A percentile compares a stretch with the other conserved stretches of the same genome.
phyloP scores from a whole-genome alignment of 2,888 invertebrate species.

The Dusona sp. region DNA sequence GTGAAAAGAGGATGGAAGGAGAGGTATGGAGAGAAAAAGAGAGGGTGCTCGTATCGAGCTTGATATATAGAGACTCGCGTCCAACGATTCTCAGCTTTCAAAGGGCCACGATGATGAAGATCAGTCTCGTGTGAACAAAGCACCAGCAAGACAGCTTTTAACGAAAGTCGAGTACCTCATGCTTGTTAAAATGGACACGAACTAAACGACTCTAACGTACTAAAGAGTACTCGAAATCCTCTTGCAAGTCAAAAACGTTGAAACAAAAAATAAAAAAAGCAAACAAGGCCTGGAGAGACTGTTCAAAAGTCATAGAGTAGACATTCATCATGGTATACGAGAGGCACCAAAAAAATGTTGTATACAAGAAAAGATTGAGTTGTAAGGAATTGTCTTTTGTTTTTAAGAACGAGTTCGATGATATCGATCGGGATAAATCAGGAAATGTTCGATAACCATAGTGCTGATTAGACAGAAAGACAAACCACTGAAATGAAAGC shows the following conservation, averaged over 20 bases:
- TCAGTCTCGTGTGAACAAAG: slow-evolving; percentile 47
- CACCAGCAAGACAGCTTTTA: slow-evolving; percentile 5
- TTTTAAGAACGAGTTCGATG: not conserved
- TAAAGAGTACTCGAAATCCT: not conserved
- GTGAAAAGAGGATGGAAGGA: not conserved
- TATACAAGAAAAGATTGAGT: not conserved
- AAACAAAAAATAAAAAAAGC: not conserved
- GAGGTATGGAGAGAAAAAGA: slow-evolving; percentile 42
- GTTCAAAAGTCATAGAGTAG: not conserved
- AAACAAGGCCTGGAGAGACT: not conserved
- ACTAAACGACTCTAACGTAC: not conserved
- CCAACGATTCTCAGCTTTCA: slow-evolving; percentile 61
- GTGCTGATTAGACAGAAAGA: slow-evolving; percentile 26
- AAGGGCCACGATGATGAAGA: slow-evolving; percentile 55
- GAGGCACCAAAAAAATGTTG: not conserved
- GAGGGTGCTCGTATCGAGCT: slow-evolving; percentile 39
- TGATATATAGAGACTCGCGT: slow-evolving; percentile 25
- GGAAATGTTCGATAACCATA: not conserved
- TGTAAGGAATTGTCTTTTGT: not conserved
- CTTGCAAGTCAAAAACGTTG: not conserved
- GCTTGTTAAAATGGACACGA: slow-evolving; percentile 63
- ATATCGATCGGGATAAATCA: not conserved
- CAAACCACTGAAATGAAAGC: not conserved
- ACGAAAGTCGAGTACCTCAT: slow-evolving; percentile 72
- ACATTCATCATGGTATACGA: not conserved